Evolutionary conservation across 2,888 invertebrate species (phyloP), one percentile per base, ranked within the genome.

Genomic region (Tetropium fuscum): DNA sequence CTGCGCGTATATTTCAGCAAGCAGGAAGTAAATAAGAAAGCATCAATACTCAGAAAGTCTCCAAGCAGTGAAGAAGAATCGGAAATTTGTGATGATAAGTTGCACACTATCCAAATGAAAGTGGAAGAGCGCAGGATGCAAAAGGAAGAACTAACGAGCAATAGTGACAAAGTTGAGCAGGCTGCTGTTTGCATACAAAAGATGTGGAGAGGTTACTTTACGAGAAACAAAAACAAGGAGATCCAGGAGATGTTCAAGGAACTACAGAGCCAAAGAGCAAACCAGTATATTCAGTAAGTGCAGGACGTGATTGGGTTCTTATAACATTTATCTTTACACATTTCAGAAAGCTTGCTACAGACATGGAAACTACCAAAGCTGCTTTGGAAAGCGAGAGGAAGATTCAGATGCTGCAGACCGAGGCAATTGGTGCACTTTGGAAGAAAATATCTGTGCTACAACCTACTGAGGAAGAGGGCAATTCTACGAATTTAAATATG

Each of bases 391-490:
- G 92, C 72, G 94, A 95, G 77, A 84, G 93, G 19, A 93, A 93
- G 75, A 89, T 95, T 55, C 93, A 94, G 71, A 89, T 93, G 76
- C 81, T 95, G 44, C 95, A 95, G 82, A 93, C 94, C 88, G 94
- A 95, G 80, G 94, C 95, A 2, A 95, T 95, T 70, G 92, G 92
- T 75, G 94, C 94, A 0, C 82, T 95, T 2, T 95, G 94, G 94
- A 93, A 93, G 80, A 93, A 93, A 78, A 91, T 93, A 1, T 90
- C 91, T 10, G 87, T 88, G 0, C 81, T 92, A 69, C 90, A 90
- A 60, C 82, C 83, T 3, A 41, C 43, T 4, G 68, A 64, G 20
- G 53, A 44, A 2, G 64, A 60, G n/a, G 41, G 47, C 7, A 44
- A 10, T 8, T 22, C 60, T 19, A 36, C 49, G 15, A 60, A 60